A percentile compares a stretch with the other conserved stretches of the same genome.
Conservation (phyloP, 2,797 vertebrate genomes). For the Astyanax mexicanus region DNA sequence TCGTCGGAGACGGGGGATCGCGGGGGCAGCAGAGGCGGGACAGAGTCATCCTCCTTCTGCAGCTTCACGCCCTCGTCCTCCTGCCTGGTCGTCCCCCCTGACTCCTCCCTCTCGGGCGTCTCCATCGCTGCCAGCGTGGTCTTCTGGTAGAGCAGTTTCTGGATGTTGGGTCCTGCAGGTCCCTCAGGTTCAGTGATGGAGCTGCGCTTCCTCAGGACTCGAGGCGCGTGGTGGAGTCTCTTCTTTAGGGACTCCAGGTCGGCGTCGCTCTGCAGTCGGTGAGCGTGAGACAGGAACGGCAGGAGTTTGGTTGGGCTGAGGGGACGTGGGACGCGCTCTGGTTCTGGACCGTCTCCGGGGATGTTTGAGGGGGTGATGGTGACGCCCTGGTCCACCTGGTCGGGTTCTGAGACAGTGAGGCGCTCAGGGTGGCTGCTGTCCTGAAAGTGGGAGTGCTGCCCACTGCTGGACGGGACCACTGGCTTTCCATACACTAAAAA, state of each 20-base stretch:
- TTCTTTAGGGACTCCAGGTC: slow-evolving; percentile 89
- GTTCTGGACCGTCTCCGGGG: slow-evolving; percentile 41
- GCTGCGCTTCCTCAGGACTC: slow-evolving; percentile 93
- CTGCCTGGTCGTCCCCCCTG: slow-evolving; percentile 58
- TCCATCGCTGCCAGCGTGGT: slow-evolving; percentile 97
- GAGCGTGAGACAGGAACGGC: slow-evolving; percentile 89
- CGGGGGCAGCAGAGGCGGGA: slow-evolving; percentile 61
- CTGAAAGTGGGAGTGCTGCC: slow-evolving; percentile 62
- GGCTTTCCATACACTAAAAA: slow-evolving; percentile 91
- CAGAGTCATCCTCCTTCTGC: slow-evolving; percentile 57
- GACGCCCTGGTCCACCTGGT: slow-evolving; percentile 60
- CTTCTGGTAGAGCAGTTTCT: slow-evolving; percentile 95
- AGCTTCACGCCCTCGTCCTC: background rate
- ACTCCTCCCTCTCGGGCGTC: slow-evolving; percentile 67
- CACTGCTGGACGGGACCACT: slow-evolving; percentile 74
- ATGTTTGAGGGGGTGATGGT: background rate
- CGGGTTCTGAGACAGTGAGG: slow-evolving; percentile 63
- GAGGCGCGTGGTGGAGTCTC: slow-evolving; percentile 89
- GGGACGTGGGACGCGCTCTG: slow-evolving; percentile 81
- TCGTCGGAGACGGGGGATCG: slow-evolving; percentile 72
- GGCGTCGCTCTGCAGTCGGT: slow-evolving; percentile 88
- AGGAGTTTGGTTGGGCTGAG: slow-evolving; percentile 96
- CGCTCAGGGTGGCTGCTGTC: slow-evolving; percentile 66
- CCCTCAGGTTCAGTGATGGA: slow-evolving; percentile 96
- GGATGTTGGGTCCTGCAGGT: slow-evolving; percentile 90